Base-by-base conservation (phyloP, 2,797 vertebrate species). In the Anomalospiza imberbis region DNA sequence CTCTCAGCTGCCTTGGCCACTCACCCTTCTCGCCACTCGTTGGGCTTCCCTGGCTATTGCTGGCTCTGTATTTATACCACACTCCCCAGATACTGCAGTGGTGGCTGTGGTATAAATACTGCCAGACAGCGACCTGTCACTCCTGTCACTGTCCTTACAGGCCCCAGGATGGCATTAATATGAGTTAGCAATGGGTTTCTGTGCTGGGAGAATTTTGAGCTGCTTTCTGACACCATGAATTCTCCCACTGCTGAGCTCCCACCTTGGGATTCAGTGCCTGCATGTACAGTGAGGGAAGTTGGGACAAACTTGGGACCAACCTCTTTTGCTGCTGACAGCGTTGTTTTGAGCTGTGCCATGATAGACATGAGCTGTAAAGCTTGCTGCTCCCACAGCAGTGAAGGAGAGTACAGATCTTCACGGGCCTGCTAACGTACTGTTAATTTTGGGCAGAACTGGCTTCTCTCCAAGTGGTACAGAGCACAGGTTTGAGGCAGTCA, bases 1-100 rank as follows among this genome's bases (percentile, higher is more conserved):
- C 54, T 22, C 42, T 91, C 92, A 94, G 92, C 94, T 96, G 89
- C 79, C 74, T 78, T 95, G 94, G 91, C 95, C 66, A 68, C 70
- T 92, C 31, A 91, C 76, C 79, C 87, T 93, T 38, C 70, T 96
- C 1, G 18, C 94, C 85, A 40, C 45, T 53, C 85, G 47, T 65
- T 84, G 89, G 94, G 91, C 77, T 94, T 90, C 83, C 85, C 94
- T 94, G 94, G 76, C 89, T 66, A 50, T 73, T 2, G 5, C 48
- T 75, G 3, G 4, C 7, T 78, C 92, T 84, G 94, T 94, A 90
- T 97, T 95, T 96, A 89, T 88, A 81, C 85, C 3, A 0, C 12
- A 0, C 40, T 89, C 62, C 76, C 48, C 93, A 84, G 79, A 95
- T 81, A 78, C 92, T 73, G 66, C 82, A 36, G 47, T 73, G 79